A percentile compares a stretch with the other conserved stretches of the same genome.
Conservation (phyloP, 2,888 invertebrate genomes). For the Epistrophella euchroma region DNA sequence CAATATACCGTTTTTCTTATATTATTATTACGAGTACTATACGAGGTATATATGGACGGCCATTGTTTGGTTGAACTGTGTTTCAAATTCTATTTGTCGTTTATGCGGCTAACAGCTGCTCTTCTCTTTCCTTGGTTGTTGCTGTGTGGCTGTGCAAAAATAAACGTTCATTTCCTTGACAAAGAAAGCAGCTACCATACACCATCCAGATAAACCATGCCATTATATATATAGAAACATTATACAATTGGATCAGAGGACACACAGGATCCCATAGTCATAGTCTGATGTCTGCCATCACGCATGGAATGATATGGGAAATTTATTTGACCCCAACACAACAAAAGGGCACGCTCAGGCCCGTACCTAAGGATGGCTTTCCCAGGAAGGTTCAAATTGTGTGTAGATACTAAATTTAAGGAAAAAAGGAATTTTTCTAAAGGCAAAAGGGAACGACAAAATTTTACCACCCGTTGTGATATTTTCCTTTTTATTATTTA, state of each 20-base stretch:
- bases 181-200: conserved; percentile 43
- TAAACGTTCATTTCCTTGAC: conserved; percentile 52
- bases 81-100: conserved; percentile 40
- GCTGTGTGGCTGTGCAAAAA: conserved; percentile 14
- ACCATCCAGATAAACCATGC: conserved; percentile 52
- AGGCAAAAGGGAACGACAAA: no score
- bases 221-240: conserved; percentile 1
- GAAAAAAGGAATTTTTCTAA: no score
- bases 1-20: conserved; percentile 53
- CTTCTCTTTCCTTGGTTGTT: conserved; percentile 1
- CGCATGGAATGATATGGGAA: conserved; percentile 70
- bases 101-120: conserved; percentile 30
- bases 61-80: conserved; percentile 47
- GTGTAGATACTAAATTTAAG: no score
- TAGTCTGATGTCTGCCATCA: conserved; percentile 70
- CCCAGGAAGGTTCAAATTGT: no score
- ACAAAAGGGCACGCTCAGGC: conserved; percentile 18
- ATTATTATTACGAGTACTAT: neutral
- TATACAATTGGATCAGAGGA: conserved; percentile 67
- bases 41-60: conserved; percentile 7
- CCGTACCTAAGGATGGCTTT: neutral
- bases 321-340: conserved; percentile 70
- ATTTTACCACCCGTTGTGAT: no score
- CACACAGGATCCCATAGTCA: conserved; percentile 61
- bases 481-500: no score